phyloP scores from a whole-genome alignment of 2,113 vertebrate species.

The Tapirus terrestris region DNA sequence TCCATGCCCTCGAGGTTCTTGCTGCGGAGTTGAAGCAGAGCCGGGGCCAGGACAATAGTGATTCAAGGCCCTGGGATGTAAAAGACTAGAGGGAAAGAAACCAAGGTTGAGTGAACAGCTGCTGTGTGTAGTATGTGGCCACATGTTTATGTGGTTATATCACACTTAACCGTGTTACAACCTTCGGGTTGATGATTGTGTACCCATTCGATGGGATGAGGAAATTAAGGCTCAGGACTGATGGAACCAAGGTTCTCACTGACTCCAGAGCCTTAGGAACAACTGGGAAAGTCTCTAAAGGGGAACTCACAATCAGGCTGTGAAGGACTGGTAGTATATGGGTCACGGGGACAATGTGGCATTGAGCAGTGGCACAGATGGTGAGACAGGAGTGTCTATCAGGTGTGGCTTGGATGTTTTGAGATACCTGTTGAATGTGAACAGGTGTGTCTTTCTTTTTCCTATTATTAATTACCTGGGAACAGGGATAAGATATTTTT shows the following conservation, averaged over 20 bases:
- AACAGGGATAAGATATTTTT: slow-evolving; percentile 18
- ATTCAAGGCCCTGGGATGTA: neutral
- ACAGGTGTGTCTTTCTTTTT: neutral
- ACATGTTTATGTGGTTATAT: neutral
- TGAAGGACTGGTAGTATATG: neutral
- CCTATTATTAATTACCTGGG: neutral
- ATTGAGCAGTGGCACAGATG: neutral
- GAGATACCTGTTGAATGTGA: neutral
- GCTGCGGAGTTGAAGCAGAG: neutral
- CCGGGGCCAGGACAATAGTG: neutral
- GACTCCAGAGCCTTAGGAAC: neutral
- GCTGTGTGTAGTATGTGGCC: neutral
- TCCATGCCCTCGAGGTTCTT: neutral
- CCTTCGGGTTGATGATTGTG: neutral
- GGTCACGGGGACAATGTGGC: neutral
- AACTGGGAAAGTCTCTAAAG: neutral
- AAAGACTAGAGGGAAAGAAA: neutral
- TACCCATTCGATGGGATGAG: neutral
- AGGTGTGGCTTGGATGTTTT: neutral
- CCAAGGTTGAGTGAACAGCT: neutral
- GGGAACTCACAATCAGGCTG: neutral
- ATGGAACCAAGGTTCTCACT: neutral
- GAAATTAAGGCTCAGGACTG: slow-evolving; percentile 4
- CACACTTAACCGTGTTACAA: neutral
- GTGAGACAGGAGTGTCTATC: neutral